These are phyloP conservation scores for Agrochola macilenta DNA, from an alignment of 2,888 invertebrate genomes.

Conservation along the genomic window DNA sequence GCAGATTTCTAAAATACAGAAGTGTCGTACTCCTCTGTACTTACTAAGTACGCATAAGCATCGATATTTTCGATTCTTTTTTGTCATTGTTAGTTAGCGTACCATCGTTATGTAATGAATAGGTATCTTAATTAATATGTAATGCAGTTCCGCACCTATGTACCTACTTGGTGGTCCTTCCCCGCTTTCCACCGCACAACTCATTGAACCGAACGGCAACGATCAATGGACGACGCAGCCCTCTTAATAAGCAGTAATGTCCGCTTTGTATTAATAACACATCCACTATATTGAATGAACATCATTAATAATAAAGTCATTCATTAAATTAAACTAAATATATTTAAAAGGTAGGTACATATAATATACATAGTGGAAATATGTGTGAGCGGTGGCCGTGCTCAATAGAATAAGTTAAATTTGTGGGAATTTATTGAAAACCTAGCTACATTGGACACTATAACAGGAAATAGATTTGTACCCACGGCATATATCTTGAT, in stretches of 20 bases:
- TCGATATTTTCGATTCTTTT: neutral
- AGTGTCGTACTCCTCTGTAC: neutral
- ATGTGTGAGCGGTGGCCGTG: neutral
- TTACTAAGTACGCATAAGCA: neutral
- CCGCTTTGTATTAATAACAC: slow-evolving; percentile 44
- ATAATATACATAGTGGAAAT: neutral
- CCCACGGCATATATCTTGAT: slow-evolving; percentile 9
- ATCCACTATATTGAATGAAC: slow-evolving; percentile 49
- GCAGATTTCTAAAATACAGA: neutral
- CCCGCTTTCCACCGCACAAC: slow-evolving; percentile 22
- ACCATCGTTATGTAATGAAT: neutral
- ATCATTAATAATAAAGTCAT: slow-evolving; percentile 43
- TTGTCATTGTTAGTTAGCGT: neutral
- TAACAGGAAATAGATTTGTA: slow-evolving; percentile 44
- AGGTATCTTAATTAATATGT: neutral
- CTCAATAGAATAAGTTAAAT: neutral
- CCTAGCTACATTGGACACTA: slow-evolving; percentile 6
- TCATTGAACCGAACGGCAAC: slow-evolving; percentile 36
- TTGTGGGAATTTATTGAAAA: slow-evolving; percentile 14
- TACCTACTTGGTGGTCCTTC: slow-evolving; percentile 1
- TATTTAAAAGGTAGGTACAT: neutral
- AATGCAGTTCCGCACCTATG: neutral
- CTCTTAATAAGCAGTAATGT: slow-evolving; percentile 42
- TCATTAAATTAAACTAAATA: slow-evolving; percentile 37
- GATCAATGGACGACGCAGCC: slow-evolving; percentile 42